Evolutionary conservation across 2,113 vertebrate species (phyloP).

Genomic region (Pteropus alecto): DNA sequence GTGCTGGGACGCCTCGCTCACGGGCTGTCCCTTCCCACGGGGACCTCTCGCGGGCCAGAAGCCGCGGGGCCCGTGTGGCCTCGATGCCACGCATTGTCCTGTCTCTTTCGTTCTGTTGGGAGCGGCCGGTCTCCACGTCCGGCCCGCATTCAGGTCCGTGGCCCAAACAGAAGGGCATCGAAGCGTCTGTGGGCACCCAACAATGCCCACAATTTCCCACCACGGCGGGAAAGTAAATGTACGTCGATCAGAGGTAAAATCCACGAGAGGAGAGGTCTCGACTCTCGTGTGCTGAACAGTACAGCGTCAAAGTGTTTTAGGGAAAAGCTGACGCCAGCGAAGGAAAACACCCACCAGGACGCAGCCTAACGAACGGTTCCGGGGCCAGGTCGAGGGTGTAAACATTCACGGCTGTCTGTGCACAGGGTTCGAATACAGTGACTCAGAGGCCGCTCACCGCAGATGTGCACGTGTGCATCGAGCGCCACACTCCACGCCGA

Average conservation of each 20-base stretch:
- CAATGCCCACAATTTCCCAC: neutral
- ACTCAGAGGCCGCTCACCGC: rapidly evolving
- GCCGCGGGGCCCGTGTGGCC: rapidly evolving
- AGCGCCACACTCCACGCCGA: rapidly evolving
- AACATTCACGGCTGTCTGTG: rapidly evolving
- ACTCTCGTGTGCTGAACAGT: rapidly evolving
- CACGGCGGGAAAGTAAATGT: neutral
- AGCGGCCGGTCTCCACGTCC: rapidly evolving
- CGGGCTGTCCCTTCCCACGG: rapidly evolving
- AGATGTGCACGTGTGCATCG: rapidly evolving
- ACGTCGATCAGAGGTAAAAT: rapidly evolving
- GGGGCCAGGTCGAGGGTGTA: neutral
- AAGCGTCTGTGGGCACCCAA: neutral
- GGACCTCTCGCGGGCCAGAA: too few species aligned
- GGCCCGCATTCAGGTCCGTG: rapidly evolving
- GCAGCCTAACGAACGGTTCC: rapidly evolving
- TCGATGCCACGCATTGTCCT: rapidly evolving
- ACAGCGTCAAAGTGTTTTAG: rapidly evolving
- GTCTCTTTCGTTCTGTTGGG: rapidly evolving
- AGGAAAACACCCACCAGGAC: rapidly evolving
- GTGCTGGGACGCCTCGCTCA: too few species aligned
- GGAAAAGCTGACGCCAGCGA: neutral
- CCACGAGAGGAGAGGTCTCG: rapidly evolving
- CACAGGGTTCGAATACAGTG: rapidly evolving
- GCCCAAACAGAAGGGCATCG: rapidly evolving